Evolutionary conservation across 2,888 invertebrate species (phyloP).

Genomic region (Linnaemya vulpina): DNA sequence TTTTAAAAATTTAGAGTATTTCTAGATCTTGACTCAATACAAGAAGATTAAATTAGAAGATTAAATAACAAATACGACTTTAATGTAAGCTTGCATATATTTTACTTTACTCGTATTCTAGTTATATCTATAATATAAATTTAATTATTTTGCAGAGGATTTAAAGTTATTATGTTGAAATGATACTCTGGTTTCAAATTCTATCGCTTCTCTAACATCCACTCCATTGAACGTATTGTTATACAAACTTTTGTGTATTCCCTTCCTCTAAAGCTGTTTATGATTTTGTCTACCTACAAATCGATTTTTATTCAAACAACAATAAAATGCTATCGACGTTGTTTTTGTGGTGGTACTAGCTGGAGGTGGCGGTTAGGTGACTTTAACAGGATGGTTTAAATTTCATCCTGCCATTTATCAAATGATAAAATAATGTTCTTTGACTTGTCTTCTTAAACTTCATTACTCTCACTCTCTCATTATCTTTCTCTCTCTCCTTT

Average conservation of each 20-base stretch:
- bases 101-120: neutral
- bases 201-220: neutral
- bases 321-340: constrained; percentile 35
- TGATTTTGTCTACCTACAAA: constrained; percentile 44
- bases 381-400: neutral
- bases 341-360: neutral
- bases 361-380: neutral
- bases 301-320: constrained; percentile 56
- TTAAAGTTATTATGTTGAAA: constrained; percentile 18
- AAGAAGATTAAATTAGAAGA: too few relatives aligned
- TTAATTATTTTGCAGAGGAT: constrained; percentile 29
- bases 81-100: too few relatives aligned
- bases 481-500: neutral
- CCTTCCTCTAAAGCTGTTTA: constrained; percentile 5
- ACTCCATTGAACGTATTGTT: neutral
- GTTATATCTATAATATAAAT: constrained; percentile 22
- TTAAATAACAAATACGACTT: too few relatives aligned
- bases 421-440: constrained; percentile 46
- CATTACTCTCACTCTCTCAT: neutral
- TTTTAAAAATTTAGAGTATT: too few relatives aligned
- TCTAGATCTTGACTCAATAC: too few relatives aligned
- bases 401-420: constrained; percentile 41
- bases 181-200: constrained; percentile 17
- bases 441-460: constrained; percentile 2
- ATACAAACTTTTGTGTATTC: neutral